These are phyloP conservation scores for Montipora capricornis DNA, from an alignment of 64 coral and sea anemone genomes.

Conservation along the genomic window DNA sequence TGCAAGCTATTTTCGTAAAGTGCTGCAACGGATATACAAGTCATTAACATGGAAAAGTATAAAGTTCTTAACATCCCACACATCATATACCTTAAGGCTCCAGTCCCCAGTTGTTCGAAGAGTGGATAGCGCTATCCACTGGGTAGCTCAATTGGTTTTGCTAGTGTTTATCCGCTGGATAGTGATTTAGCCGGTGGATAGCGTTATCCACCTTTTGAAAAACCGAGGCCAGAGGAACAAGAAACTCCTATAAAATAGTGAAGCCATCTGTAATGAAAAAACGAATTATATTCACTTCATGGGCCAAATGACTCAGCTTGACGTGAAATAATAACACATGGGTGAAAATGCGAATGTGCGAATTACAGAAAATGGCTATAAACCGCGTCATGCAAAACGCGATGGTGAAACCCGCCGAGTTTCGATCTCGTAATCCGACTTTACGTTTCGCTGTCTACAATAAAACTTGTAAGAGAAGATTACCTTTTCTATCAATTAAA, in stretches of 20 bases:
- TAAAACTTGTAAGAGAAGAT: background rate
- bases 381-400: background rate
- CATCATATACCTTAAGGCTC: background rate
- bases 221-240: too few species aligned
- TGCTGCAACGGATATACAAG: slow-evolving; percentile 28
- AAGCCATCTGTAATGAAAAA: background rate
- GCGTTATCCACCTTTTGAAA: too few species aligned
- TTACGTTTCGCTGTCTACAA: background rate
- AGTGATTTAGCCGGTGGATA: too few species aligned
- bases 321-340: background rate
- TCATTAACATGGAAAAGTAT: background rate
- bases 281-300: background rate
- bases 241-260: background rate
- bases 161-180: too few species aligned
- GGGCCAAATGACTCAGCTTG: background rate
- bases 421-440: background rate
- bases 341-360: background rate
- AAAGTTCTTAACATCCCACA: background rate
- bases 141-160: too few species aligned
- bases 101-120: too few species aligned
- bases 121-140: too few species aligned
- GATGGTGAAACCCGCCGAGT: background rate
- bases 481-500: background rate
- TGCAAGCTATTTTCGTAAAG: background rate
- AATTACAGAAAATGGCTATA: background rate